phyloP scores from a whole-genome alignment of 2,113 vertebrate genomes.

The Philantomba maxwellii region DNA sequence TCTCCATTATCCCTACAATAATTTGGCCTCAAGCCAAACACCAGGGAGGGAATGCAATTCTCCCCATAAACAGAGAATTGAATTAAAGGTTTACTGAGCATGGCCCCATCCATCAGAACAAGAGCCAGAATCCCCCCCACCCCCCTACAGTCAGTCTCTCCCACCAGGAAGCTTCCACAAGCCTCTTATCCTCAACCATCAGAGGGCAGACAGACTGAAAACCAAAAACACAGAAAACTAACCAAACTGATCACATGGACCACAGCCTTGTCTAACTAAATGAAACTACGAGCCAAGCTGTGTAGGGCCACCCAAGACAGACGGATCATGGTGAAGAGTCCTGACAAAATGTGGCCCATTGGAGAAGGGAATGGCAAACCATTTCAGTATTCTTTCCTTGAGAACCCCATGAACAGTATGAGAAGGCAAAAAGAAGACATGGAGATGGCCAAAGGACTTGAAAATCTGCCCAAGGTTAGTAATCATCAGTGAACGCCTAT shows the following conservation, averaged over 20 bases:
- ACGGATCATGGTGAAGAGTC: neutral
- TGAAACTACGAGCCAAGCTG: neutral
- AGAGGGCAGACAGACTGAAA: neutral
- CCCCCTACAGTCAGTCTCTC: neutral
- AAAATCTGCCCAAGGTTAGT: neutral
- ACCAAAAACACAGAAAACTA: neutral
- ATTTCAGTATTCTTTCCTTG: neutral
- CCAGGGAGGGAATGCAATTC: neutral
- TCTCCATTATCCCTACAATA: neutral
- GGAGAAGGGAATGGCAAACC: neutral
- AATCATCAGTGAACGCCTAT: neutral
- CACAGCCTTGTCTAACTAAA: neutral
- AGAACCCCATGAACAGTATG: neutral
- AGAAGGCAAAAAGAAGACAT: neutral
- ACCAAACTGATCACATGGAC: neutral
- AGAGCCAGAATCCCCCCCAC: neutral
- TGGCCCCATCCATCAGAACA: neutral
- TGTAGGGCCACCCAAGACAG: neutral
- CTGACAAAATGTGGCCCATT: neutral
- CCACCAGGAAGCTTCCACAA: neutral
- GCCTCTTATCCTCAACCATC: neutral
- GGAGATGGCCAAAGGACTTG: too few relatives aligned
- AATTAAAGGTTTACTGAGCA: neutral
- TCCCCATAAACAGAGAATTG: neutral
- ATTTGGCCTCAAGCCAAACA: neutral